Evolutionary conservation across 2,797 vertebrate species (phyloP), one percentile per base, ranked within the genome.

Genomic region (Cuculus canorus): DNA sequence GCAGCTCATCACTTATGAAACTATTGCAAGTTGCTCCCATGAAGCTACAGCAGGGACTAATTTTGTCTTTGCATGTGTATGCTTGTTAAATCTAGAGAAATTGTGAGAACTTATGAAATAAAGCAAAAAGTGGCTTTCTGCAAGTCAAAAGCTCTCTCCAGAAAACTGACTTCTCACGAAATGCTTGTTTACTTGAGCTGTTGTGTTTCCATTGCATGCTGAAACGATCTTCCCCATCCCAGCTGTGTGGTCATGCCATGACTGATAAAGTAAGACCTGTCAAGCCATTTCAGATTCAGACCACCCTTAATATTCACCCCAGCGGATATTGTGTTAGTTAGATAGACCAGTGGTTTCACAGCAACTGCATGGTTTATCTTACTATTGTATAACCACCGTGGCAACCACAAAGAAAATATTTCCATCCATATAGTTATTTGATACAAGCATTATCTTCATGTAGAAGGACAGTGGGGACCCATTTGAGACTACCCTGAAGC

Each of bases 381-480:
- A 10, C 50, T 77, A 2, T 3, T 53, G 30, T 28, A 53, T 60
- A 76, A 83, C 70, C 80, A 56, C 80, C 69, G 39, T 33, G 54
- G 30, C 73, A 77, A 66, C 85, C 66, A 93, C 69, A 90, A 85
- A 68, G 72, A 88, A 96, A 90, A 84, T 78, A 71, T 57, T 90
- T 94, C 60, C 33, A 0, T n/a, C 65, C 43, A 4, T 33, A 68
- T 73, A 88, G 85, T 88, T 96, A 93, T 93, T 91, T 71, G 60
- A 72, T 82, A 43, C 21, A 69, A 93, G 41, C 43, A 72, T 84
- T 89, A 82, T 82, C 84, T 96, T 91, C 41, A 64, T 7, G 59
- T 63, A 88, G 95, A 93, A 92, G 25, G 83, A 48, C 33, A 48
- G 18, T 4, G 4, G 60, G 56, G 48, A 78, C 35, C 33, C 45